These are phyloP conservation scores for Lepisosteus oculatus DNA, from an alignment of 2,113 vertebrate genomes.

Conservation along the genomic window DNA sequence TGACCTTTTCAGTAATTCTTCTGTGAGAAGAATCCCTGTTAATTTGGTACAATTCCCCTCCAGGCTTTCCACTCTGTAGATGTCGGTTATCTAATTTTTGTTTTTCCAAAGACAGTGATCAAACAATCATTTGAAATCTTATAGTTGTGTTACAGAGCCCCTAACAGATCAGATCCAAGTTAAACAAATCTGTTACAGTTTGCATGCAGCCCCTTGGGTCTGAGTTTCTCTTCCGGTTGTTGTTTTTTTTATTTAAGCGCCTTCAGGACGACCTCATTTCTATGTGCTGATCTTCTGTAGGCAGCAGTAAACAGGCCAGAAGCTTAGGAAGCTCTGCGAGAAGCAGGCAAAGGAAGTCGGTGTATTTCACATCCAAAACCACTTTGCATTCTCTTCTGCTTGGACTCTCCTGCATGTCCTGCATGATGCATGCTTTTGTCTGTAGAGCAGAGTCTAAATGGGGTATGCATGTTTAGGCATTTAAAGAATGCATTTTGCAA, in stretches of 20 bases:
- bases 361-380: too few species aligned
- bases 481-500: too few species aligned
- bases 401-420: too few species aligned
- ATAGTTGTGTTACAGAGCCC: slow-evolving; percentile 22
- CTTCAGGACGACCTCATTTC: slow-evolving; percentile 35
- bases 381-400: too few species aligned
- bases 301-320: background rate
- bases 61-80: background rate
- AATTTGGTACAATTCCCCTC: slow-evolving; percentile 8
- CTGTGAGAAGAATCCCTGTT: background rate
- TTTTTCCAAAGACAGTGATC: background rate
- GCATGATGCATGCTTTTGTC: too few species aligned
- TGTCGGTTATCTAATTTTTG: slow-evolving; percentile 3
- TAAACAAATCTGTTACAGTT: slow-evolving; percentile 33
- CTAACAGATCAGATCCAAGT: slow-evolving; percentile 27
- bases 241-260: slow-evolving; percentile 29
- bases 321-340: too few species aligned
- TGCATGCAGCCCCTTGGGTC: slow-evolving; percentile 22
- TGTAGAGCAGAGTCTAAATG: too few species aligned
- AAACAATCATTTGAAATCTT: slow-evolving; percentile 1
- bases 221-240: slow-evolving; percentile 19
- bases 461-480: too few species aligned
- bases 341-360: too few species aligned
- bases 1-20: background rate
- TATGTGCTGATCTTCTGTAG: slow-evolving; percentile 14